Evolutionary conservation across 1,140 invertebrate genomes (phyloP).

Genomic region (Brachionus angularis): DNA sequence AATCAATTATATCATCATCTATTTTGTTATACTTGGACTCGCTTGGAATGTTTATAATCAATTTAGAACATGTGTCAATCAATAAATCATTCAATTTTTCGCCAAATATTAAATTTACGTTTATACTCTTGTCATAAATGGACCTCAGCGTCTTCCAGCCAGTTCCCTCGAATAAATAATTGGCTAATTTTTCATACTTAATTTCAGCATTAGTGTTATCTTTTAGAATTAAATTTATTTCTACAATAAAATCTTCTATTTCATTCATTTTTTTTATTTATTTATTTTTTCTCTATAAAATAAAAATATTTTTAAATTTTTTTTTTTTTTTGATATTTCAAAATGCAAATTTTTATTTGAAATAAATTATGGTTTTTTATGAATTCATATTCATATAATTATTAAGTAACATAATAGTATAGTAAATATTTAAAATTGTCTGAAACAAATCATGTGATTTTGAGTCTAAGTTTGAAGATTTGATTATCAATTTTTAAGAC

Average conservation of each 20-base stretch:
- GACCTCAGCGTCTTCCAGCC: background rate
- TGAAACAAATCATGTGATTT: too few species aligned
- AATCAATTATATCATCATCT: background rate
- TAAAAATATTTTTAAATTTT: too few species aligned
- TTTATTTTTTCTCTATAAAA: background rate
- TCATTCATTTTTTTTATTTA: constrained; percentile 4
- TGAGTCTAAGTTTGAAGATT: too few species aligned
- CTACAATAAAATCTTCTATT: constrained; percentile 25
- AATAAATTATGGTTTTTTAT: too few species aligned
- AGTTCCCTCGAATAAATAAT: constrained; percentile 3
- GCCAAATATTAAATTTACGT: constrained; percentile 5
- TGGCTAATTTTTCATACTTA: constrained; percentile 11
- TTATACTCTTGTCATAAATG: background rate
- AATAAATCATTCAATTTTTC: constrained; percentile 23
- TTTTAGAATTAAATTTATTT: background rate
- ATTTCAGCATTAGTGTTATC: background rate
- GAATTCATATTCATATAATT: too few species aligned
- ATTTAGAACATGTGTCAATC: constrained; percentile 1
- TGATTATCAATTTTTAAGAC: too few species aligned
- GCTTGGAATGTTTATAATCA: background rate
- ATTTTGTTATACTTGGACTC: background rate
- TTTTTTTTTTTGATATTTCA: too few species aligned
- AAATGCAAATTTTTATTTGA: too few species aligned
- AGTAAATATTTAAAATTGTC: too few species aligned
- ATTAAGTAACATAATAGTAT: too few species aligned